A percentile compares a stretch with the other conserved stretches of the same genome.
These are phyloP conservation scores for Rafetus swinhoei DNA, from an alignment of 2,113 vertebrate genomes.

Conservation along the genomic window DNA sequence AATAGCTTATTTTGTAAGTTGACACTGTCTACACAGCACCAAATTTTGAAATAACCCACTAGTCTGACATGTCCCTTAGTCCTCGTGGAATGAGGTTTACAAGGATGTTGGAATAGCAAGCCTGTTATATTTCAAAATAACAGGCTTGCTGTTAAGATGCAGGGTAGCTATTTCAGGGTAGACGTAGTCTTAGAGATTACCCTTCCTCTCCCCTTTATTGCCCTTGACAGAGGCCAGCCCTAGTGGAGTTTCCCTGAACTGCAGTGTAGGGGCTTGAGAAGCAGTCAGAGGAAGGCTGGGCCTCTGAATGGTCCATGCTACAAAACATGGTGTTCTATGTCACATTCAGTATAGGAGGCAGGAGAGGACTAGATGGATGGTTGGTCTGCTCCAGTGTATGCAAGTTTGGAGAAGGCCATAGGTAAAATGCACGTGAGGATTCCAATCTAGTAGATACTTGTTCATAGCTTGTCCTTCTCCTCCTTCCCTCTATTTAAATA, in stretches of 20 bases:
- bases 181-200: too few relatives aligned
- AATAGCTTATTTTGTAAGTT: too few relatives aligned
- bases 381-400: background rate
- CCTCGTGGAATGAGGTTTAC: too few relatives aligned
- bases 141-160: too few relatives aligned
- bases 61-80: too few relatives aligned
- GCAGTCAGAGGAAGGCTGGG: background rate
- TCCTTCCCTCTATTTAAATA: background rate
- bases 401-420: background rate
- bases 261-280: background rate
- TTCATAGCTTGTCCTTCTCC: background rate
- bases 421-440: background rate
- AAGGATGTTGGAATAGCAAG: too few relatives aligned
- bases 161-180: too few relatives aligned
- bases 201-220: background rate
- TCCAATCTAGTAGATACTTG: background rate
- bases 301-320: background rate
- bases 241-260: background rate
- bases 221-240: background rate
- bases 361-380: background rate
- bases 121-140: too few relatives aligned
- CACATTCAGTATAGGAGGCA: background rate
- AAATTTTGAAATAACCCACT: too few relatives aligned
- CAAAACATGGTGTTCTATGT: fast-evolving
- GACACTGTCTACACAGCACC: too few relatives aligned